Percentiles rank a stretch among this genome's conserved stretches.
Conservation (phyloP, 2,797 vertebrate genomes). For the Remorina albescens region DNA sequence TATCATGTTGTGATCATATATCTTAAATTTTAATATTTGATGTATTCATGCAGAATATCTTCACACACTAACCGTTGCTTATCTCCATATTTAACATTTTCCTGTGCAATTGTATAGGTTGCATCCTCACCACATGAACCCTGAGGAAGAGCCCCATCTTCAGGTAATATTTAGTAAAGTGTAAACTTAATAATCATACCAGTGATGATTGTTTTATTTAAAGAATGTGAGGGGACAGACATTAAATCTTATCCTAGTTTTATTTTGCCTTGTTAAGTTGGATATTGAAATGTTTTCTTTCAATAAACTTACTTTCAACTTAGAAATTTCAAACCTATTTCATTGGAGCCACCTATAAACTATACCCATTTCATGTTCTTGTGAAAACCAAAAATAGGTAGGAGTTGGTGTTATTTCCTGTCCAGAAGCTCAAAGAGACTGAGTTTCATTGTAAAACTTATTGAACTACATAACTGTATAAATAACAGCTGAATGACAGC, state of each 20-base stretch:
- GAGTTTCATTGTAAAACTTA: too few relatives aligned
- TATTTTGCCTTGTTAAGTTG: background rate
- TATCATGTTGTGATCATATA: too few relatives aligned
- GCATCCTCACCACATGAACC: background rate
- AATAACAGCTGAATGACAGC: background rate
- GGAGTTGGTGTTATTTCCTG: too few relatives aligned
- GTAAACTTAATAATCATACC: background rate
- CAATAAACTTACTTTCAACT: too few relatives aligned
- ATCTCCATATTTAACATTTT: background rate
- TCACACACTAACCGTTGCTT: background rate
- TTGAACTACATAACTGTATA: background rate
- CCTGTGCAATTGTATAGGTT: background rate
- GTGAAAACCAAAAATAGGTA: too few relatives aligned
- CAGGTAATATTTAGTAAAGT: conserved; percentile 22
- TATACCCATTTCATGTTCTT: too few relatives aligned
- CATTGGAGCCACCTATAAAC: too few relatives aligned
- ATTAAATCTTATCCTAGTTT: background rate
- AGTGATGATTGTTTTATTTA: background rate
- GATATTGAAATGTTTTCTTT: too few relatives aligned
- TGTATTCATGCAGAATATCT: too few relatives aligned
- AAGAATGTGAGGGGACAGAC: background rate
- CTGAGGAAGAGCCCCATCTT: conserved; percentile 48
- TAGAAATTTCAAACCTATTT: too few relatives aligned
- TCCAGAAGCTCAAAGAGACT: too few relatives aligned
- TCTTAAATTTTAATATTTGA: too few relatives aligned